Evolutionary conservation across 2,113 vertebrate species (phyloP).

Genomic region (Cavia porcellus): DNA sequence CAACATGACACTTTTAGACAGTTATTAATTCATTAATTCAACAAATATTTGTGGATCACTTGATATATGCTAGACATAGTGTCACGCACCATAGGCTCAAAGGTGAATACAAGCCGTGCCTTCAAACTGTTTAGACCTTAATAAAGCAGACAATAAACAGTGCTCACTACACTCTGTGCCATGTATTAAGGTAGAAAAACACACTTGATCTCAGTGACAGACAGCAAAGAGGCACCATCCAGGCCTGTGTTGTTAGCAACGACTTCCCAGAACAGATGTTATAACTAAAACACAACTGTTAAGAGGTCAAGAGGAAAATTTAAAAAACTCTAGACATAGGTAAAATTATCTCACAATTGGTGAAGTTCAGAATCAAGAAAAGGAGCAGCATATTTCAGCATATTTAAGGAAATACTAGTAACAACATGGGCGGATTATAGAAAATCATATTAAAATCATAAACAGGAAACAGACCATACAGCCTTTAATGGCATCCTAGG

Average conservation of each 20-base stretch:
- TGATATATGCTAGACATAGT: conserved; percentile 50
- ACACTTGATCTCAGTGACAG: not conserved
- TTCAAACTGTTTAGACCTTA: conserved; percentile 2
- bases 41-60: conserved; percentile 75
- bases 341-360: conserved; percentile 7
- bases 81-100: not conserved
- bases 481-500: not conserved
- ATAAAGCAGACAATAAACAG: not conserved
- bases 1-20: conserved; percentile 67
- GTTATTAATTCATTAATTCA: conserved; percentile 77
- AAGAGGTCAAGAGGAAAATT: not conserved
- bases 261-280: conserved; percentile 26
- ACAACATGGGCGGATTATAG: not conserved
- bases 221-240: not conserved
- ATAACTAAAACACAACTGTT: conserved; percentile 5
- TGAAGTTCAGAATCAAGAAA: conserved; percentile 9
- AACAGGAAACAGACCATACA: not conserved
- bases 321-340: not conserved
- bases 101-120: conserved; percentile 36
- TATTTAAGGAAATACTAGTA: conserved; percentile 22
- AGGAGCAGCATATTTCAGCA: not conserved
- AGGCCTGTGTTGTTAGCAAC: not conserved
- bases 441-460: not conserved
- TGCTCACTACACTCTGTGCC: not conserved
- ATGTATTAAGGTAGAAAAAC: not conserved